Evolutionary conservation across 2,113 vertebrate genomes (phyloP).

Genomic region (Salvelinus fontinalis): DNA sequence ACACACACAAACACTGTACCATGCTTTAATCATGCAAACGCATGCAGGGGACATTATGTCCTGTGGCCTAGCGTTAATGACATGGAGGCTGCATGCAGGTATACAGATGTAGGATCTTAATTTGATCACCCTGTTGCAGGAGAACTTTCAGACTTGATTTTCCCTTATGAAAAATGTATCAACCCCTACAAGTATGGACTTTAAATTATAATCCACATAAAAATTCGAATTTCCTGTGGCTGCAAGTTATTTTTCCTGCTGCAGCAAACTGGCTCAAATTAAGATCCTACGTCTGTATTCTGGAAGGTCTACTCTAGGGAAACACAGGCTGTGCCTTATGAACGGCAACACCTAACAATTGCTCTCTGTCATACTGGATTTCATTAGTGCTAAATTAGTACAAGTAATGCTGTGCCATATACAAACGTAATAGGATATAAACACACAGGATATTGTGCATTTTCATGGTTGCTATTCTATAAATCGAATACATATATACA

Average conservation of each 20-base stretch:
- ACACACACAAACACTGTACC: conserved; percentile 22
- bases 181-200: too few species aligned
- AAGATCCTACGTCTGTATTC: too few species aligned
- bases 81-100: conserved; percentile 29
- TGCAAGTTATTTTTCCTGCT: too few species aligned
- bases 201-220: too few species aligned
- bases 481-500: too few species aligned
- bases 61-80: conserved; percentile 57
- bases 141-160: too few species aligned
- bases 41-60: conserved; percentile 64
- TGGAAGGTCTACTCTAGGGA: background rate
- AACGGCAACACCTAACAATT: background rate
- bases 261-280: too few species aligned
- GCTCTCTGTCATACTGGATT: background rate
- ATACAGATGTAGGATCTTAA: too few species aligned
- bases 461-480: background rate
- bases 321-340: background rate
- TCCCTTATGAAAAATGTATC: too few species aligned
- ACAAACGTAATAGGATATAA: background rate
- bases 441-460: background rate
- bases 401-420: background rate
- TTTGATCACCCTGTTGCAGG: too few species aligned
- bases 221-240: too few species aligned
- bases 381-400: background rate
- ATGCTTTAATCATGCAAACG: conserved; percentile 62